Conservation (phyloP, 2,113 vertebrate genomes). For the Balaeniceps rex region DNA sequence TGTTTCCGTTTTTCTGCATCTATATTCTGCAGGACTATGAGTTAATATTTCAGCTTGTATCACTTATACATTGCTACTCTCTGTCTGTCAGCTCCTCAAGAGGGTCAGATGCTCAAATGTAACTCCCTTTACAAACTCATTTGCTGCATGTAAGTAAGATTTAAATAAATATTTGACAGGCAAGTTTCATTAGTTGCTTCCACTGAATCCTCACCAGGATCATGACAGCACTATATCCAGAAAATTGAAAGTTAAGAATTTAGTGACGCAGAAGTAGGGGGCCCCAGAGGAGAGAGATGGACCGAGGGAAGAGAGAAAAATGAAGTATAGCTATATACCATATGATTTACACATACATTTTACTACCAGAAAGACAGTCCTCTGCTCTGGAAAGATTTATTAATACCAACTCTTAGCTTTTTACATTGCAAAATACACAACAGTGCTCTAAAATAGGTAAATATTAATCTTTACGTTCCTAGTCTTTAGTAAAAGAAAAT, state of each 20-base stretch:
- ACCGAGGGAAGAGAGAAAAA: not conserved
- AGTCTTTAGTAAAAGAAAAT: not conserved
- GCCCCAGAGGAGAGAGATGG: not conserved
- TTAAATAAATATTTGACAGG: not conserved
- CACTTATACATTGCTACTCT: not conserved
- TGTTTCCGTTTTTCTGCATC: not conserved
- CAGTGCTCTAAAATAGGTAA: not conserved
- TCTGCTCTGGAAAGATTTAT: not conserved
- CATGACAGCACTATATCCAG: not conserved
- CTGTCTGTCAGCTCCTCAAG: not conserved
- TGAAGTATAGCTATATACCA: not conserved
- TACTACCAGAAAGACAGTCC: not conserved
- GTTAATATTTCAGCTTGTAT: accelerated
- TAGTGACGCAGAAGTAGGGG: not conserved
- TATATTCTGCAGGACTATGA: accelerated
- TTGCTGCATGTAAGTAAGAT: not conserved
- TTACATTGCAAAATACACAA: not conserved
- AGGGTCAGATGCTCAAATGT: not conserved
- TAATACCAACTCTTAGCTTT: not conserved
- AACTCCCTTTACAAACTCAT: not conserved
- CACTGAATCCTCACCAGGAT: not conserved
- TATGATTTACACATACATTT: not conserved
- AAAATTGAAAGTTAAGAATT: not conserved
- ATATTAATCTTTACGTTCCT: not conserved
- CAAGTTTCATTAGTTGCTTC: not conserved